Base-by-base conservation (phyloP, 2,797 vertebrate species). In the Leucoraja ocellata region DNA sequence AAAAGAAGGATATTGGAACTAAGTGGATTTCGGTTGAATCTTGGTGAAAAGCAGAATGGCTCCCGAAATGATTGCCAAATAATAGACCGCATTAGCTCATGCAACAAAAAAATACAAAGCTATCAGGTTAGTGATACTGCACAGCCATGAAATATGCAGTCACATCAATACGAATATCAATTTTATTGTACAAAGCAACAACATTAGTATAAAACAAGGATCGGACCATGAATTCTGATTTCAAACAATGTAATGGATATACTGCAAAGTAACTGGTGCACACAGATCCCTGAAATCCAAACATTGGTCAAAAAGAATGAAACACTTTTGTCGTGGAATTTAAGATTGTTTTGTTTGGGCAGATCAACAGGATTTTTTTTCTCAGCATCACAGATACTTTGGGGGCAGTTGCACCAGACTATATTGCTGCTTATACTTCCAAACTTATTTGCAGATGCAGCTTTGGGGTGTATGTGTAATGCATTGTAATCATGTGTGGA, bases 81-180 rank as follows among this genome's bases (percentile, higher is more conserved):
- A 92, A 92, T 76, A 92, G 90, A 76, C 76, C 90, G 28, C 23
- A 76, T 92, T 36, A 92, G 73, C 36, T 73, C 14, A 54, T 54
- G 23, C 90, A 92, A 74, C 61, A 90, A 88, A 91, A 46, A 74
- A 92, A 76, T 16, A 76, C 90, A 92, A 74, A 92, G 36, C 71
- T 92, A 74, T 76, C 28, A 71, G 68, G 90, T 92, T 92, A 92
- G 90, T 92, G 90, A 54, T 92, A 39, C 90, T 92, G 90, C 71
- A 92, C 14, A 92, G 36, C 71, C 14, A 74, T 73, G 46, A 92
- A 92, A 65, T 76, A 92, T 25, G 23, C 7, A 39, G 39, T 73
- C 46, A 39, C 36, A 74, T 36, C 36, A 39, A 11, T 25, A 84
- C 10, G 25, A 25, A 58, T 61, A 32, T 84, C 16, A 2, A 46